Conservation (phyloP, 2,113 vertebrate species). For the Calyptomena viridis region DNA sequence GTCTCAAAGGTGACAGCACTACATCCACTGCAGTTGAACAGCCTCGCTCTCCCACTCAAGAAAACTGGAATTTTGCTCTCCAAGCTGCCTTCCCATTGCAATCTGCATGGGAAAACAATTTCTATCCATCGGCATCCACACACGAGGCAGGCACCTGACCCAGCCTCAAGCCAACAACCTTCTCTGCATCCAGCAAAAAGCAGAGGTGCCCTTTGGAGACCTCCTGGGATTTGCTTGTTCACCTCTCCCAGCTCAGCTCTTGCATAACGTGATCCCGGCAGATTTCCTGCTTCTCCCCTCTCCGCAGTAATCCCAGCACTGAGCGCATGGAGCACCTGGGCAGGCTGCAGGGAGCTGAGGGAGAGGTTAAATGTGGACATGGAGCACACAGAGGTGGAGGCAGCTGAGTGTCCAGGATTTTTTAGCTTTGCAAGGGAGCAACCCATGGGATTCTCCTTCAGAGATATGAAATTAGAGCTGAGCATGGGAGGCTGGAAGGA, state of each 20-base stretch:
- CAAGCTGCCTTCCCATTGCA: neutral
- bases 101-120: neutral
- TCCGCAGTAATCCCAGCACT: fast-evolving
- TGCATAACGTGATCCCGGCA: neutral
- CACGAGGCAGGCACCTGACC: neutral
- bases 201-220: conserved; percentile 20
- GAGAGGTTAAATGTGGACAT: neutral
- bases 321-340: neutral
- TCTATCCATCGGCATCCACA: neutral
- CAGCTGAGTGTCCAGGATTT: neutral
- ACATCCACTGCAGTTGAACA: neutral
- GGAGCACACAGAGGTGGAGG: neutral
- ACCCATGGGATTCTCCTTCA: fast-evolving
- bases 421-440: neutral
- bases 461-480: neutral
- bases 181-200: fast-evolving
- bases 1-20: conserved; percentile 3
- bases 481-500: neutral
- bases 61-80: neutral
- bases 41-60: neutral
- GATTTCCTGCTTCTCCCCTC: neutral
- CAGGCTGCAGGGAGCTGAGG: neutral
- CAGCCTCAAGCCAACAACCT: neutral
- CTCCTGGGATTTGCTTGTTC: neutral
- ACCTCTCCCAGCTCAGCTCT: neutral